phyloP scores from a whole-genome alignment of 1,140 invertebrate species.

The Drosophila leontia region DNA sequence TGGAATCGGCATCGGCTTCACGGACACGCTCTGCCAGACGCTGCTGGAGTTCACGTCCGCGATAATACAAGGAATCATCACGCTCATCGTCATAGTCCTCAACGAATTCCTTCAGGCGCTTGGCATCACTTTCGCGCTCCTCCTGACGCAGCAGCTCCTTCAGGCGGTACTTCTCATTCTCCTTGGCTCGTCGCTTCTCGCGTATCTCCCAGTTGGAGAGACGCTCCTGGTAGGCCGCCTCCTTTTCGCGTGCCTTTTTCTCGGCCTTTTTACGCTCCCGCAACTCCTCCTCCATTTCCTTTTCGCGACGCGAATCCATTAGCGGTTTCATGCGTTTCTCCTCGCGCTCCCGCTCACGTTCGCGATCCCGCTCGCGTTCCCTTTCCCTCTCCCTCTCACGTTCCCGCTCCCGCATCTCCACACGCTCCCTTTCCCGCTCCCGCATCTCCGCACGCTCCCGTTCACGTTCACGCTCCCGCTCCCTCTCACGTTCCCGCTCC shows the following conservation, averaged over 20 bases:
- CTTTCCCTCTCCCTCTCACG: constrained; percentile 85
- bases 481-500: constrained; percentile 83
- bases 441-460: constrained; percentile 79
- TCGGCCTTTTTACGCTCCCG: constrained; percentile 96
- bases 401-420: constrained; percentile 84
- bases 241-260: constrained; percentile 96
- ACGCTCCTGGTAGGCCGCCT: constrained; percentile 96
- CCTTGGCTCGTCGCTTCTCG: constrained; percentile 96
- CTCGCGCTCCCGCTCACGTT: constrained; percentile 85
- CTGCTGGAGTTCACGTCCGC: constrained; percentile 94
- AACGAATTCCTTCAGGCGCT: constrained; percentile 97
- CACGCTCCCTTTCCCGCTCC: constrained; percentile 86
- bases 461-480: constrained; percentile 84
- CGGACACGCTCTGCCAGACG: constrained; percentile 95
- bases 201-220: constrained; percentile 95
- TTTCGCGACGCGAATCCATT: constrained; percentile 89
- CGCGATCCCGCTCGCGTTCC: constrained; percentile 84
- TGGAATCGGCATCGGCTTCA: constrained; percentile 95
- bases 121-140: constrained; percentile 95
- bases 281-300: constrained; percentile 95
- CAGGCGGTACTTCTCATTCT: constrained; percentile 95
- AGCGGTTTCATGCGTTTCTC: constrained; percentile 86
- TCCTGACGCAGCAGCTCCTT: constrained; percentile 93
- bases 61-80: constrained; percentile 98
- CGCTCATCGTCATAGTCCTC: constrained; percentile 99